Percentiles rank a stretch among this genome's conserved stretches.
Conservation (phyloP, 23 tunicate genomes). For the Ciona savignyi region DNA sequence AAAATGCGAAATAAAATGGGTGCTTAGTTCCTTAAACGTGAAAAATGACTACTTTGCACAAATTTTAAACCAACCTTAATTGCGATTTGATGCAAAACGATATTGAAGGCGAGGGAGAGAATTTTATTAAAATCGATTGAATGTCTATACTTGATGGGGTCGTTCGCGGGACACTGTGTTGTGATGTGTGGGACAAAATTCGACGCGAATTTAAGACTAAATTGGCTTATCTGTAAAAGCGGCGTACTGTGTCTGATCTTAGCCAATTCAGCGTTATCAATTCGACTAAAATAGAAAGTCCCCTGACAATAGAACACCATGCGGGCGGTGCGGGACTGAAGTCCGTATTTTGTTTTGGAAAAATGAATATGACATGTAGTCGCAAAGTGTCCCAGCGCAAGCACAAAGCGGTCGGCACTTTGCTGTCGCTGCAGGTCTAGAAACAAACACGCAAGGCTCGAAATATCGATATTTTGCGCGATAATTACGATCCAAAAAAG, state of each 20-base stretch:
- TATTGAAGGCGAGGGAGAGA: too few relatives aligned
- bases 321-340: neutral
- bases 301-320: neutral
- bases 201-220: too few relatives aligned
- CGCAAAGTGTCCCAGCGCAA: neutral
- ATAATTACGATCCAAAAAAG: neutral
- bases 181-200: too few relatives aligned
- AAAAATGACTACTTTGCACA: too few relatives aligned
- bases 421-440: neutral
- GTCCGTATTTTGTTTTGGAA: neutral
- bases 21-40: too few relatives aligned
- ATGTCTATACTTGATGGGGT: too few relatives aligned
- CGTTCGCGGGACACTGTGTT: too few relatives aligned
- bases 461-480: neutral
- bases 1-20: too few relatives aligned
- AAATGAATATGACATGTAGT: neutral
- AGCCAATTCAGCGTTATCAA: neutral
- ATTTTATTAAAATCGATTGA: too few relatives aligned
- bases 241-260: neutral
- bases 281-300: neutral
- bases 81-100: too few relatives aligned
- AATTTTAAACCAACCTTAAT: too few relatives aligned
- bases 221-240: neutral
- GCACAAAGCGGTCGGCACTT: neutral
- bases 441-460: neutral